Conservation (phyloP, 2,888 invertebrate genomes). For the Drosophila ustulata region DNA sequence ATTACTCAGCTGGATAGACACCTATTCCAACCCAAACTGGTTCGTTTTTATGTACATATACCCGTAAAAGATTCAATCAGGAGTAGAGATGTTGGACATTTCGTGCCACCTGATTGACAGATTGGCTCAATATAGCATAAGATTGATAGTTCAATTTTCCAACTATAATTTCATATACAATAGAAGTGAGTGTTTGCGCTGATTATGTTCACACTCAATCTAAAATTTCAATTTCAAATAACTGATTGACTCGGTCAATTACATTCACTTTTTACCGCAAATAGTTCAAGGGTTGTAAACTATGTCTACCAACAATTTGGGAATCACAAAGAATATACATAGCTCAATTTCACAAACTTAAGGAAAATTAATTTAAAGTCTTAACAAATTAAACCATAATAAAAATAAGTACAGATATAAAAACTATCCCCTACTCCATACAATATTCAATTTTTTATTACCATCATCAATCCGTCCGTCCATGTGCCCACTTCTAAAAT, state of each 20-base stretch:
- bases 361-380: no score
- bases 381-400: no score
- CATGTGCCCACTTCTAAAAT: no score
- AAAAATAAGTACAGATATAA: no score
- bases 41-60: neutral
- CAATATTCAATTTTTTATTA: no score
- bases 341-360: no score
- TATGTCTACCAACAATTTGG: no score
- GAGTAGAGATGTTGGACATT: neutral
- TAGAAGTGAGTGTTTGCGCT: neutral
- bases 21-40: neutral
- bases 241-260: neutral
- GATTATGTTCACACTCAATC: neutral
- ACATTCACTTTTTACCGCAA: neutral
- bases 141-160: neutral
- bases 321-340: no score
- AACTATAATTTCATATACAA: neutral
- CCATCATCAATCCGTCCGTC: no score
- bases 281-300: neutral
- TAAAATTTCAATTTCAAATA: neutral
- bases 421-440: no score
- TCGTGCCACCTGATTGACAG: neutral
- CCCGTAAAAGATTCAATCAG: neutral
- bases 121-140: neutral
- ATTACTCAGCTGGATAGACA: conserved; percentile 32